These are phyloP conservation scores for Laticauda laticaudata DNA, from an alignment of 2,113 vertebrate species.

Conservation along the genomic window DNA sequence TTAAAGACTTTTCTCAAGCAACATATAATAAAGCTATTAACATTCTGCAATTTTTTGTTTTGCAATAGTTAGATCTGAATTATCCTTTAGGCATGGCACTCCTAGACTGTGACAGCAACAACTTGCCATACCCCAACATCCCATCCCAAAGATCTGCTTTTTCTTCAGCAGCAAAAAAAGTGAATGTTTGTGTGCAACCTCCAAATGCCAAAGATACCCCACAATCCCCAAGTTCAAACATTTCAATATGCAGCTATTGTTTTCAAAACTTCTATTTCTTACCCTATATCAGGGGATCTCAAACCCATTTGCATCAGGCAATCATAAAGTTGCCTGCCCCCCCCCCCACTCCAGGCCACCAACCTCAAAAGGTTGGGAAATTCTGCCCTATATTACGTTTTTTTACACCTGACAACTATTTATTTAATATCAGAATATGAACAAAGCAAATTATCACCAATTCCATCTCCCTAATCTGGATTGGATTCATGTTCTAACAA, in stretches of 20 bases:
- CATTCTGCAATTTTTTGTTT: not conserved
- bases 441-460: not conserved
- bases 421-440: not conserved
- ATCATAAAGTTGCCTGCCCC: too few relatives aligned
- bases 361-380: too few relatives aligned
- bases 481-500: not conserved
- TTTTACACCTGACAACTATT: not conserved
- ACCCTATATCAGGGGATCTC: not conserved
- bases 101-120: not conserved
- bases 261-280: not conserved
- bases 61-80: not conserved
- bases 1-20: constrained; percentile 6
- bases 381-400: not conserved
- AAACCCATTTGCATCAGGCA: too few relatives aligned
- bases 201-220: not conserved
- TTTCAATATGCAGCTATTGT: not conserved
- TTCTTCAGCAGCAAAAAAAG: not conserved
- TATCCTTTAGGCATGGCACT: not conserved
- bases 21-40: not conserved
- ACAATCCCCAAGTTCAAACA: not conserved
- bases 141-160: not conserved
- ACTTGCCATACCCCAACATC: not conserved
- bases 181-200: not conserved
- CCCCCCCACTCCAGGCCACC: too few relatives aligned
- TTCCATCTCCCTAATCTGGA: not conserved